Evolutionary conservation across 1,140 invertebrate genomes (phyloP), one percentile per base, ranked within the genome.

Genomic region (Heliconius nattereri): DNA sequence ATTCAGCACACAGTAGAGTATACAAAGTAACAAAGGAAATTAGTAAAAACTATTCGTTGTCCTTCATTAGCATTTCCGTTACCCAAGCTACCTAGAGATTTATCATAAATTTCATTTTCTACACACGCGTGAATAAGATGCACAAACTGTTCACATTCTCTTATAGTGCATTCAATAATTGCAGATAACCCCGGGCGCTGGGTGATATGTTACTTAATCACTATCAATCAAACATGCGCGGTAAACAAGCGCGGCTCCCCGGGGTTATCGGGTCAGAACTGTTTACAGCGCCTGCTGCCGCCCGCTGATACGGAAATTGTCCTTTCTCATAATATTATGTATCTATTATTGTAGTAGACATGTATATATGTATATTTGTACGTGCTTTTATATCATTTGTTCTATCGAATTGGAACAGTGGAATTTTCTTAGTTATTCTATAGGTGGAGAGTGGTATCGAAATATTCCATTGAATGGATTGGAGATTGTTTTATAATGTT

Each of bases 191-290:
- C 76, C 73, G 23, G 49, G 76, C 80, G 86, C 82, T 84, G 73
- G 75, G 75, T 72, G 49, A 80, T 81, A 83, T 83, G 82, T 66
- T 76, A 78, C 70, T 84, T 78, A 76, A 89, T 91, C 87, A 82
- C 85, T 90, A 87, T 90, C 89, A 92, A 92, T 92, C 89, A 91
- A 88, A 89, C 85, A 86, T 86, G 87, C 84, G 80, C 84, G 81
- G 87, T 91, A 89, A 89, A 91, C 88, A 89, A 85, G 82, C 81
- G 75, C 81, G 83, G 66, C 76, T 76, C 45, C 40, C 83, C 40
- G 83, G 75, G 90, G 87, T 92, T 91, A 91, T 90, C 86, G 75
- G 78, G 81, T 82, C 80, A 73, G 74, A 70, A 74, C 79, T 90
- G 90, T 91, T 90, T 89, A 88, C 85, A 83, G 76, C 78, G 29